Base-by-base conservation (phyloP, 2,888 invertebrate genomes). In the Melipona bicolor region DNA sequence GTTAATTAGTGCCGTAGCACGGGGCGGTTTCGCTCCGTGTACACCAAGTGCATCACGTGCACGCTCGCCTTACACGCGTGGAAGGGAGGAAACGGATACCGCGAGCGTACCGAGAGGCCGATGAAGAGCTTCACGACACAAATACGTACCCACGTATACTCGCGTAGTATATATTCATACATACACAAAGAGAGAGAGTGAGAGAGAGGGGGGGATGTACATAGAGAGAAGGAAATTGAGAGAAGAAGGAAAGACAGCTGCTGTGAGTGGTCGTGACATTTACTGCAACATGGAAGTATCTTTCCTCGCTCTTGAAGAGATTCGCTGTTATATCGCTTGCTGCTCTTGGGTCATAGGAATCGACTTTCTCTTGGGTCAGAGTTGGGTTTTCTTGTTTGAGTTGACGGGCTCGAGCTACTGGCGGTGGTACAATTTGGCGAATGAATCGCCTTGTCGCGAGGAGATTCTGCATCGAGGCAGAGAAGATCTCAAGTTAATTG, bases 1-100 rank as follows among this genome's bases (percentile, higher is more conserved):
- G 93, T 93, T 93, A 93, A 94, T 94, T 93, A 93, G 92, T 91
- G 91, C 90, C 91, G 87, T 89, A 84, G 87, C 85, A 85, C 79
- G 86, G 85, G 85, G 86, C 72, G 87, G 87, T 87, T 89, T 89
- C 88, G 84, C 85, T 85, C 68, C 71, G 76, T 75, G 74, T 85
- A 81, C 79, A 83, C 79, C 52, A 70, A 85, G 75, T 79, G 87
- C 87, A 89, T 88, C 89, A 72, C 77, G 87, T 78, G 83, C 75
- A 81, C 69, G 84, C 79, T 77, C 86, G 83, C 81, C 80, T 88
- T 86, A 86, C 81, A 77, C 79, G 36, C 77, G 65, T 79, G 82
- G 65, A 69, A 79, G 56, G 62, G 71, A 69, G 79, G 73, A 65
- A 83, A 77, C 70, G 68, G 78, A 81, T 81, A 77, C 49, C 80